Base-by-base conservation (phyloP, 2,888 invertebrate species). In the Aporophyla lueneburgensis region DNA sequence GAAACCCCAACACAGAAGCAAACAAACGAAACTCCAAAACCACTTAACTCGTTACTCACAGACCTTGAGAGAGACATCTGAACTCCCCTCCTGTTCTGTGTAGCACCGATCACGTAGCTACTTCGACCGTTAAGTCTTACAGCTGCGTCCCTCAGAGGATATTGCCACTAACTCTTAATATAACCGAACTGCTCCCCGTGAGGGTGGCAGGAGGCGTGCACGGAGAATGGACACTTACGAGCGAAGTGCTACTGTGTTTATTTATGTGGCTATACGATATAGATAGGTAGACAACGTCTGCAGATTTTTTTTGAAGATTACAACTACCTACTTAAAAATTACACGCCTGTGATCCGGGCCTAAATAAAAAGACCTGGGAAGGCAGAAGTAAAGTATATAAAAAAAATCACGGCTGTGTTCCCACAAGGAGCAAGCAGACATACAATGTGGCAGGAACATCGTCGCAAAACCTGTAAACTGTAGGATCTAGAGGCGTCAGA, bases 81-180 rank as follows among this genome's bases (percentile, higher is more conserved):
- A 46, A 21, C 51, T 51, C 33, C 56, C 54, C n/a, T 56, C 43
- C 14, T 46, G 19, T 24, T 56, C 40, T 24, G 58, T 3, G n/a
- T 27, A 16, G 53, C 21, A 6, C 66, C 67, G 77, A 58, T 67
- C 84, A 79, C 84, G 84, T 76, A 78, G 49, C 21, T 33, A 65
- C 71, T 78, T 54, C n/a, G 61, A 59, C 61, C 78, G 66, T 74
- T 65, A 74, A 61, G 33, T 65, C 61, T 62, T 59, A 19, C 84
- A 72, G 87, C 87, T 87, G 88, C 84, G 86, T 74, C 77, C 78
- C 79, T 59, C 66, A 71, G 89, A 89, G 93, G 93, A 93, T 93
- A 93, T 94, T 93, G 90, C 86, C 90, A 88, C 88, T 91, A 85
- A 86, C 83, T 86, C 85, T 78, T 87, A 85, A 85, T 86, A 80